These are phyloP conservation scores for Athene noctua DNA, from an alignment of 2,113 vertebrate genomes.

Conservation along the genomic window DNA sequence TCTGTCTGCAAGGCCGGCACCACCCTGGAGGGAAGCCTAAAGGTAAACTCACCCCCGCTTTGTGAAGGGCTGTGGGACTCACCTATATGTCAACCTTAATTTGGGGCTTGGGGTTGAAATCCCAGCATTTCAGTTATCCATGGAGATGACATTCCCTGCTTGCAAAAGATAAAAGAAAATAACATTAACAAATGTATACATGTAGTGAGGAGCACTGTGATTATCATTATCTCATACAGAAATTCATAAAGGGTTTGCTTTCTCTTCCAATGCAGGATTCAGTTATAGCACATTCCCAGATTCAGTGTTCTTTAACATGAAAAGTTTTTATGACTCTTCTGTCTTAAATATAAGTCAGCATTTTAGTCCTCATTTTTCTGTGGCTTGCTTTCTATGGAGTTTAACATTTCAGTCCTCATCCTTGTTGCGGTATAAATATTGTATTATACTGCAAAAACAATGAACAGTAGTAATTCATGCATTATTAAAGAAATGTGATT, in stretches of 20 bases:
- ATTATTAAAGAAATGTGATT: not conserved
- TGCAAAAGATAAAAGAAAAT: not conserved
- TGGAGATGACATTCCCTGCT: not conserved
- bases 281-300: not conserved
- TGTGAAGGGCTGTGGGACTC: no score
- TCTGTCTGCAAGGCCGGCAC: no score
- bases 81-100: no score
- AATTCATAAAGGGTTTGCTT: not conserved
- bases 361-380: not conserved
- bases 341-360: not conserved
- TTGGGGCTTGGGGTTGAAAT: no score
- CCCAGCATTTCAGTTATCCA: not conserved
- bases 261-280: not conserved
- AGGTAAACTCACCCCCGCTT: no score
- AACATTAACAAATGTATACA: not conserved
- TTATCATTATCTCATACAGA: not conserved
- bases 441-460: not conserved
- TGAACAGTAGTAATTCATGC: not conserved
- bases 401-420: not conserved
- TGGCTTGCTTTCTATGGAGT: not conserved
- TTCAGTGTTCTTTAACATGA: not conserved
- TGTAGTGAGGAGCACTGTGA: not conserved
- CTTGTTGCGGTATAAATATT: not conserved
- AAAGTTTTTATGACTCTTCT: not conserved
- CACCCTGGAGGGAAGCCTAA: no score